A percentile compares a stretch with the other conserved stretches of the same genome.
phyloP scores from a whole-genome alignment of 2,113 vertebrate species.

The Anthoscopus minutus region DNA sequence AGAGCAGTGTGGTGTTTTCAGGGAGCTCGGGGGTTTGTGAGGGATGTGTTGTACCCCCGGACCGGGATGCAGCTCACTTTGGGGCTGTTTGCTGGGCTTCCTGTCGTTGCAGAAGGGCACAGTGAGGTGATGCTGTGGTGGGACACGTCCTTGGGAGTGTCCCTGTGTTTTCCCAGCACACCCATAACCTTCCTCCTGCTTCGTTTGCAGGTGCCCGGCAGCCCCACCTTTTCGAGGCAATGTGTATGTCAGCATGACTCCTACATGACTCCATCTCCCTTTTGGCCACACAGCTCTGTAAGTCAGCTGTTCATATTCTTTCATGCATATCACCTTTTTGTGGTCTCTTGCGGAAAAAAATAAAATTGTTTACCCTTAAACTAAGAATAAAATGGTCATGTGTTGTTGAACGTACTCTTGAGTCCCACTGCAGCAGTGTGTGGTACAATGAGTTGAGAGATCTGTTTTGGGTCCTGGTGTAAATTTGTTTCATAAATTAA shows the following conservation, averaged over 20 bases:
- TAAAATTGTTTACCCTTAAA: neutral
- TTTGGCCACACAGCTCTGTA: neutral
- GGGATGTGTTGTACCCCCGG: accelerated
- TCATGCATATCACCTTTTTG: accelerated
- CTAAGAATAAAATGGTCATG: neutral
- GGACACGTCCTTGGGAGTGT: neutral
- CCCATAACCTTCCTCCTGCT: neutral
- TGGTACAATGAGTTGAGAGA: neutral
- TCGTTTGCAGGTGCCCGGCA: neutral
- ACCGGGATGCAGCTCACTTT: no score
- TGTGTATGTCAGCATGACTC: neutral
- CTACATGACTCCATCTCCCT: neutral
- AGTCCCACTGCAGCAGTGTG: neutral
- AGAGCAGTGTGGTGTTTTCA: neutral
- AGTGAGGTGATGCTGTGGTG: accelerated
- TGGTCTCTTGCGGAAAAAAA: neutral
- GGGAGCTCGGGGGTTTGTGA: accelerated
- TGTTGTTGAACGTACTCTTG: neutral
- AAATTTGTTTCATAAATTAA: neutral
- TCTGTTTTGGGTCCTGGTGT: neutral
- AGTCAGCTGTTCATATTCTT: neutral
- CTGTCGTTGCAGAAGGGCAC: neutral
- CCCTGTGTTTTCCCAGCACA: neutral
- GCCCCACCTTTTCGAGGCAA: neutral
- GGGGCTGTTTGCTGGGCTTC: neutral